Conservation (phyloP, 2,797 vertebrate genomes). For the Lophotriccus pileatus region DNA sequence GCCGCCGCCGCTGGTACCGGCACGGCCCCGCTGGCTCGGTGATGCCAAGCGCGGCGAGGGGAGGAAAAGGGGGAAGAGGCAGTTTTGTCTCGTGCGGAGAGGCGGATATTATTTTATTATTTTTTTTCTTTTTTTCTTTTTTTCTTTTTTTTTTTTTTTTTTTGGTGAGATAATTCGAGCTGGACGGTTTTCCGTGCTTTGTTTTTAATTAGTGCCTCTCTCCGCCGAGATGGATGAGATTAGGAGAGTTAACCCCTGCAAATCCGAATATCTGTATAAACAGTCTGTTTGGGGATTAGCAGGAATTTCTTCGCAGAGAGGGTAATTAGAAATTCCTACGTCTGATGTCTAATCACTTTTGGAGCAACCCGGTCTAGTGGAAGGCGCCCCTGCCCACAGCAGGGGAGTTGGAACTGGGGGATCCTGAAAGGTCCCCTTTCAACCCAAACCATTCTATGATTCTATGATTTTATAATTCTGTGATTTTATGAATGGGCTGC, state of each 20-base stretch:
- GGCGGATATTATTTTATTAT: neutral
- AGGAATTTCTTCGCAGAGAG: neutral
- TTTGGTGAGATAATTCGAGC: neutral
- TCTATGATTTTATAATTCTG: neutral
- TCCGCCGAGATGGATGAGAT: neutral
- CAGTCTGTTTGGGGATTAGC: neutral
- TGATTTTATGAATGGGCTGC: neutral
- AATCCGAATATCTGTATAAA: neutral
- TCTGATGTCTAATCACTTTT: neutral
- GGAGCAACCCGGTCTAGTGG: neutral
- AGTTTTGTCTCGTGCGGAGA: fast-evolving
- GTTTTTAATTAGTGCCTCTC: neutral
- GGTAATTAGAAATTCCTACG: neutral
- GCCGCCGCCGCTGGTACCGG: no score
- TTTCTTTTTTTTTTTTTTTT: no score
- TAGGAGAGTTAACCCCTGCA: neutral
- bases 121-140: no score
- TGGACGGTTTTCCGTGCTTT: neutral
- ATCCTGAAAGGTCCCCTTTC: neutral
- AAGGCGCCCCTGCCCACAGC: neutral
- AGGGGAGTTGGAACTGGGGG: neutral
- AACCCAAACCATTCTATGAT: neutral
- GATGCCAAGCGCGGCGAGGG: neutral
- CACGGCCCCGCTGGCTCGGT: neutral
- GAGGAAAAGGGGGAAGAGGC: no score